Conservation (phyloP, 2,797 vertebrate genomes). For the Trachops cirrhosus region DNA sequence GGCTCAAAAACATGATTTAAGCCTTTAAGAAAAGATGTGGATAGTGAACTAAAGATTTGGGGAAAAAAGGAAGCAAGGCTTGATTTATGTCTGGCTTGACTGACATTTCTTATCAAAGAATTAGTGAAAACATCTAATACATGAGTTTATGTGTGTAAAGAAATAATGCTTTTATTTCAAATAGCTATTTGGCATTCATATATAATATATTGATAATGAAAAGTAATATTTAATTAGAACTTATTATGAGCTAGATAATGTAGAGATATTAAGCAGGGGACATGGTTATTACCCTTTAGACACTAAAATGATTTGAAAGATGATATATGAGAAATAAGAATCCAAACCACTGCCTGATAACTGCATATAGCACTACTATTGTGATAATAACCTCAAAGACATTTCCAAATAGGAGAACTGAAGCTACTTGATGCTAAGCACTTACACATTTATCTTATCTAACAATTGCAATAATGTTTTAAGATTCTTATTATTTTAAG, state of each 20-base stretch:
- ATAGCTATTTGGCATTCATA: background rate
- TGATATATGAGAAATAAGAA: background rate
- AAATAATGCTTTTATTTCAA: background rate
- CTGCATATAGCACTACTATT: background rate
- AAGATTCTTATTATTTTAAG: background rate
- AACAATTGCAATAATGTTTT: background rate
- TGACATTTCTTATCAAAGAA: background rate
- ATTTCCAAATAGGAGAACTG: background rate
- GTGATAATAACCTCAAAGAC: background rate
- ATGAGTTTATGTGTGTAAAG: background rate
- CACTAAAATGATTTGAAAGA: conserved; percentile 19
- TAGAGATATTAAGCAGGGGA: background rate
- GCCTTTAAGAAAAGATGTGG: background rate
- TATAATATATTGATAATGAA: background rate
- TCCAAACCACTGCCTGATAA: background rate
- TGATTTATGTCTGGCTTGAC: background rate
- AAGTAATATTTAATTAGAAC: conserved; percentile 31
- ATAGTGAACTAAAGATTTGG: background rate
- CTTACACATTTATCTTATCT: background rate
- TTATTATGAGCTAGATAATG: background rate
- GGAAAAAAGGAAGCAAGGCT: background rate
- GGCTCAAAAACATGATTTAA: conserved; percentile 38
- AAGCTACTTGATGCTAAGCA: background rate
- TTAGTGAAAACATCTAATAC: background rate
- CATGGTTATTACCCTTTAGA: background rate